phyloP scores from a whole-genome alignment of 2,797 vertebrate species.

The Zenarchopterus dispar region DNA sequence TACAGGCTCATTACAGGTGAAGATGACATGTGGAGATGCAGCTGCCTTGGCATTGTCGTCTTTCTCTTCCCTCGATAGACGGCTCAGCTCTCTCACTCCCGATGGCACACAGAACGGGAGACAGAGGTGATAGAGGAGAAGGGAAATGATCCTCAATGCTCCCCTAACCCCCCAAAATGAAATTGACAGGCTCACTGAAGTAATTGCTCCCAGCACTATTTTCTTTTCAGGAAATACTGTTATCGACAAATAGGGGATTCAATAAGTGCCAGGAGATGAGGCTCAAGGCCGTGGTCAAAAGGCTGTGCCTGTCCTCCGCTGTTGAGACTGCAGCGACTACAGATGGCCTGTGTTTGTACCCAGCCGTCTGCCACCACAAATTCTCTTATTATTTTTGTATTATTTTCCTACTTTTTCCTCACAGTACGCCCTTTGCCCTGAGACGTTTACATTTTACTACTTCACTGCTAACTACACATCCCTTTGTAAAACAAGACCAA shows the following conservation, averaged over 20 bases:
- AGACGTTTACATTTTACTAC: slow-evolving; percentile 26
- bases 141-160: slow-evolving; percentile 60
- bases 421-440: slow-evolving; percentile 8
- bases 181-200: slow-evolving; percentile 81
- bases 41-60: slow-evolving; percentile 65
- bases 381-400: slow-evolving; percentile 23
- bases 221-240: slow-evolving; percentile 85
- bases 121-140: slow-evolving; percentile 59
- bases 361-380: slow-evolving; percentile 21
- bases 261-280: slow-evolving; percentile 82
- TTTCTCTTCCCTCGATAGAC: slow-evolving; percentile 64
- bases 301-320: slow-evolving; percentile 69
- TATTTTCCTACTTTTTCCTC: slow-evolving; percentile 22
- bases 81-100: slow-evolving; percentile 64
- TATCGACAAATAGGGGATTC: slow-evolving; percentile 83
- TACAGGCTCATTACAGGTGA: slow-evolving; percentile 81
- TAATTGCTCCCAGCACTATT: slow-evolving; percentile 83
- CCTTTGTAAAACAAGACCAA: slow-evolving; percentile 22
- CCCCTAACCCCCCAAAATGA: slow-evolving; percentile 77
- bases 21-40: slow-evolving; percentile 76
- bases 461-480: slow-evolving; percentile 21
- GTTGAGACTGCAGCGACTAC: slow-evolving; percentile 56
- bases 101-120: slow-evolving; percentile 49
- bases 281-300: slow-evolving; percentile 73
- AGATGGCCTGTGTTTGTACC: slow-evolving; percentile 45